These are phyloP conservation scores for Dasyornis broadbenti DNA, from an alignment of 2,113 vertebrate species.

Conservation along the genomic window DNA sequence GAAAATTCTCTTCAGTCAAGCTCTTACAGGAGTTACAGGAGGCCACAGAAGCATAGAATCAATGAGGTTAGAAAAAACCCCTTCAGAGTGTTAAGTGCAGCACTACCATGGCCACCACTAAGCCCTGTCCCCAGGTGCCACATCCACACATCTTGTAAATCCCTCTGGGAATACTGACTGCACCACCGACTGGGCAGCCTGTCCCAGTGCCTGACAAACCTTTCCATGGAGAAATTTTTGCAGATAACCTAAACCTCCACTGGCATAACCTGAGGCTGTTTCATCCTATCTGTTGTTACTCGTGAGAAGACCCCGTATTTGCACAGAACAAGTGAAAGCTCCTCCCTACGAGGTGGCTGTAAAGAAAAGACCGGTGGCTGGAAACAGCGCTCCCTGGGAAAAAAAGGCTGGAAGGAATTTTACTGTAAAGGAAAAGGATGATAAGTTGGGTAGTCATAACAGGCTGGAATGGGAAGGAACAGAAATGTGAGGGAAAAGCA, in stretches of 20 bases:
- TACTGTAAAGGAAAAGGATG: no score
- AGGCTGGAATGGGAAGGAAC: not conserved
- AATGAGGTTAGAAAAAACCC: not conserved
- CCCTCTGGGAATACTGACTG: not conserved
- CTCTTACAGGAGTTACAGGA: not conserved
- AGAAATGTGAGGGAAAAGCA: not conserved
- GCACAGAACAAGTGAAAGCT: not conserved
- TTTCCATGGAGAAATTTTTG: not conserved
- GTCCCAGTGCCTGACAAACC: not conserved
- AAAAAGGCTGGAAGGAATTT: not conserved
- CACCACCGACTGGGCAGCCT: not conserved
- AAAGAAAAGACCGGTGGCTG: not conserved
- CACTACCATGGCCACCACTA: not conserved
- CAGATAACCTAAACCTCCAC: not conserved
- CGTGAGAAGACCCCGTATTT: not conserved
- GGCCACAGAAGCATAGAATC: not conserved
- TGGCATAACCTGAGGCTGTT: not conserved
- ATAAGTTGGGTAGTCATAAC: not conserved
- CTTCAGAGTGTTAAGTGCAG: not conserved
- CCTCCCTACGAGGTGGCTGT: not conserved
- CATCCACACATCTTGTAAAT: rapidly evolving
- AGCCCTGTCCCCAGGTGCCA: not conserved
- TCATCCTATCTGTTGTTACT: no score
- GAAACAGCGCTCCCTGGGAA: not conserved
- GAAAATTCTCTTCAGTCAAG: not conserved